Evolutionary conservation across 2,888 invertebrate species (phyloP), one percentile per base, ranked within the genome.

Genomic region (Pantelozetes paolii): DNA sequence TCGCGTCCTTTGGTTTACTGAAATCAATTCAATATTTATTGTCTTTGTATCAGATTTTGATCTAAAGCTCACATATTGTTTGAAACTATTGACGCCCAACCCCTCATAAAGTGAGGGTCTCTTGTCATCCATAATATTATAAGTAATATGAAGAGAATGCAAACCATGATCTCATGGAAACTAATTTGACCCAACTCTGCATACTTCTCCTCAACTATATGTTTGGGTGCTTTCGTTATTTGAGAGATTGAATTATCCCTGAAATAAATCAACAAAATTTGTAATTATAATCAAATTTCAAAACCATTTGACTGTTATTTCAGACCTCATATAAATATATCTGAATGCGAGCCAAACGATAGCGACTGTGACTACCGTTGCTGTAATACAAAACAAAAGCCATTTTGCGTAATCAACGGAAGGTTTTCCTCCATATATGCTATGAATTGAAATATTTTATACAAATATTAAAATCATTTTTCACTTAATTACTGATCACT

Each of bases 71-170:
- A 71, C 73, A 71, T 73, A 23, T 73, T 40, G n/a, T 73, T 54
- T 1, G 54, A 40, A 59, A 82, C 81, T 1, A 81, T 74, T 9
- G 59, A 48, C 9, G 80, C 79, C 82, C 82, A 82, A 0, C 82
- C 82, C 1, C 79, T 78, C 26, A 81, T 75, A 67, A 81, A 80
- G 20, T 80, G 80, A 0, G 81, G 81, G 45, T 79, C 78, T 42
- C 81, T 77, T n/a, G 80, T 79, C 67, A 82, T 78, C 81, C 81
- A 82, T n/a, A 82, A 78, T 3, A 80, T 1, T 0, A 81, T 80
- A 59, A 81, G 71, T 2, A 77, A 9, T 13, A 81, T 67, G 72
- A 81, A 81, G 23, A 77, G 54, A 23, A 71, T 8, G n/a, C 72
- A 69, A 28, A 75, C 74, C 0, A 74, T 69, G 9, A 45, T 40